Percentiles rank a stretch among this genome's conserved stretches.
Conservation (phyloP, 2,113 vertebrate species). For the Passer montanus region DNA sequence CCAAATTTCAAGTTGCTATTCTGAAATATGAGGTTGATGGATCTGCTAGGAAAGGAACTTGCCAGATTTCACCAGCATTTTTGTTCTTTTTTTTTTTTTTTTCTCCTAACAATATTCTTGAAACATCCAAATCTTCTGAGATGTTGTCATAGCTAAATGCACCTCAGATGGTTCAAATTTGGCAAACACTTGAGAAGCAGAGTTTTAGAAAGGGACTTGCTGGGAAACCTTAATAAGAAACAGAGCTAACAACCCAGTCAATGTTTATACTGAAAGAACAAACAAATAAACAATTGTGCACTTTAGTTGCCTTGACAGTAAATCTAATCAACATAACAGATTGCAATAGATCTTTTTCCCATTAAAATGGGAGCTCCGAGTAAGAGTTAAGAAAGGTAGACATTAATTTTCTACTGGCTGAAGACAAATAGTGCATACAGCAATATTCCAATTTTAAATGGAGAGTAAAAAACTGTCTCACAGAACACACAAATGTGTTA, state of each 20-base stretch:
- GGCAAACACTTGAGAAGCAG: constrained; percentile 33
- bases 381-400: constrained; percentile 23
- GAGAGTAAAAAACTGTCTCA: background rate
- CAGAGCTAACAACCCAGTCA: constrained; percentile 39
- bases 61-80: constrained; percentile 9
- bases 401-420: background rate
- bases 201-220: constrained; percentile 29
- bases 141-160: constrained; percentile 50
- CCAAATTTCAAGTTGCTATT: background rate
- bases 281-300: constrained; percentile 65
- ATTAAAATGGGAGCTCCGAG: background rate
- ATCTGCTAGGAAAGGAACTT: background rate
- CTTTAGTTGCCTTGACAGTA: constrained; percentile 52
- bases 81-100: background rate
- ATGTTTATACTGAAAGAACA: constrained; percentile 46
- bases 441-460: background rate
- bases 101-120: background rate
- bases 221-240: constrained; percentile 59
- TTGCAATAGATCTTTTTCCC: constrained; percentile 38
- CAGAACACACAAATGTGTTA: background rate
- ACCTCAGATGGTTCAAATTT: constrained; percentile 63
- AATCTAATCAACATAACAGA: constrained; percentile 53
- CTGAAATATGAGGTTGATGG: background rate
- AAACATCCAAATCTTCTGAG: constrained; percentile 38
- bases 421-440: background rate